These are phyloP conservation scores for Eulemur rufifrons DNA, from an alignment of 2,113 vertebrate genomes.

Conservation along the genomic window DNA sequence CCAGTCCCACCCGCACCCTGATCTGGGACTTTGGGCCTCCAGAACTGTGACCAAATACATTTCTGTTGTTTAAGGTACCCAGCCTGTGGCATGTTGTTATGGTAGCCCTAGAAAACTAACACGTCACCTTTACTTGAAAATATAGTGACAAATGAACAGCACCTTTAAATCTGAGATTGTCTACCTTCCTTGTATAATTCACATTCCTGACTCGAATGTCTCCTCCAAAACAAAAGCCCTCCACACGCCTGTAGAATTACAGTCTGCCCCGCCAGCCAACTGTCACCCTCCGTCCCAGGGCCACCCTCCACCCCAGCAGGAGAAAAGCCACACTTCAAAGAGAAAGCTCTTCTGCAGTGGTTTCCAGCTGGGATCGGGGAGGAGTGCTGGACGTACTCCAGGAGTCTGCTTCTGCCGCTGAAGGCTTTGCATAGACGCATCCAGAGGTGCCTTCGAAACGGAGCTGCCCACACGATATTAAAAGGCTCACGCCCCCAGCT, in stretches of 20 bases:
- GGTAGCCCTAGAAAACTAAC: not conserved
- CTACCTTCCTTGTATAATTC: not conserved
- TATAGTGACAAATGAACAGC: not conserved
- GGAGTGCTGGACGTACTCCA: not conserved
- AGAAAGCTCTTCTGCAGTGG: not conserved
- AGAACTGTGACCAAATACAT: not conserved
- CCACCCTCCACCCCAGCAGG: not conserved
- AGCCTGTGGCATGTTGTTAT: not conserved
- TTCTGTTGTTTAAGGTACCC: not conserved
- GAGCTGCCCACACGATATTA: not conserved
- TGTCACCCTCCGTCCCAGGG: not conserved
- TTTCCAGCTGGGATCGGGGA: not conserved
- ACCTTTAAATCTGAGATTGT: not conserved
- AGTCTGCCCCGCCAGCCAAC: not conserved
- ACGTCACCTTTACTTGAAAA: not conserved
- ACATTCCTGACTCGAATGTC: not conserved
- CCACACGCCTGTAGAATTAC: not conserved
- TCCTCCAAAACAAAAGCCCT: not conserved
- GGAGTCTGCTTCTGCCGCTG: not conserved
- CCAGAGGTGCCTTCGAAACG: not conserved
- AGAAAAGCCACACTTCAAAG: not conserved
- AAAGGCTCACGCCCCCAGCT: not conserved
- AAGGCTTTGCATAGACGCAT: not conserved
- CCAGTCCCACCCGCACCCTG: not conserved
- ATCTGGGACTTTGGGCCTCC: not conserved